Conservation (phyloP, 2,113 vertebrate genomes). For the Menidia beryllina region DNA sequence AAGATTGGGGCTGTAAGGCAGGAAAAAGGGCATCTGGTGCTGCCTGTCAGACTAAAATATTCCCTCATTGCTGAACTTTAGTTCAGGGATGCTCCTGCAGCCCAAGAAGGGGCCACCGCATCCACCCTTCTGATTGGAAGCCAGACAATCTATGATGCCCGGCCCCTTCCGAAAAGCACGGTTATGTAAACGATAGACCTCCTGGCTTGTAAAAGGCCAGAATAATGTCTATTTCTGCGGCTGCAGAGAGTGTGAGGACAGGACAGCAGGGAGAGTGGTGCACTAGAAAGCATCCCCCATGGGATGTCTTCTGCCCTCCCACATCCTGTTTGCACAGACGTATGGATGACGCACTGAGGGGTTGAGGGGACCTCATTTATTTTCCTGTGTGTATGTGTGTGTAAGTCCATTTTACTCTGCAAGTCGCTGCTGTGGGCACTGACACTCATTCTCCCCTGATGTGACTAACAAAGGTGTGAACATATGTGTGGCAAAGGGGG, state of each 20-base stretch:
- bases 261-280: constrained; percentile 59
- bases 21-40: not conserved
- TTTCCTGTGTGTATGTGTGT: constrained; percentile 39
- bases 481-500: constrained; percentile 3
- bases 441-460: constrained; percentile 25
- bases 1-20: not conserved
- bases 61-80: constrained; percentile 29
- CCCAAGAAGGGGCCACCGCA: constrained; percentile 47
- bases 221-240: constrained; percentile 68
- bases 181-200: constrained; percentile 68
- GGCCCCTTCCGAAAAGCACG: constrained; percentile 56
- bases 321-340: constrained; percentile 79
- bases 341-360: constrained; percentile 76
- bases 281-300: constrained; percentile 58
- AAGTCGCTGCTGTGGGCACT: constrained; percentile 11
- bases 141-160: constrained; percentile 47
- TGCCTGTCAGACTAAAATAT: not conserved
- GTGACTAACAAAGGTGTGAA: constrained; percentile 57
- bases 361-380: constrained; percentile 53
- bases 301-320: constrained; percentile 63
- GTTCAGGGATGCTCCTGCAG: constrained; percentile 53
- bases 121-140: constrained; percentile 62
- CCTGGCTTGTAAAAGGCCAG: constrained; percentile 49
- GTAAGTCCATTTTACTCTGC: constrained; percentile 28
- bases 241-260: constrained; percentile 65